Evolutionary conservation across 2,888 invertebrate species (phyloP), one percentile per base, ranked within the genome.

Genomic region (Hedychridium roseum): DNA sequence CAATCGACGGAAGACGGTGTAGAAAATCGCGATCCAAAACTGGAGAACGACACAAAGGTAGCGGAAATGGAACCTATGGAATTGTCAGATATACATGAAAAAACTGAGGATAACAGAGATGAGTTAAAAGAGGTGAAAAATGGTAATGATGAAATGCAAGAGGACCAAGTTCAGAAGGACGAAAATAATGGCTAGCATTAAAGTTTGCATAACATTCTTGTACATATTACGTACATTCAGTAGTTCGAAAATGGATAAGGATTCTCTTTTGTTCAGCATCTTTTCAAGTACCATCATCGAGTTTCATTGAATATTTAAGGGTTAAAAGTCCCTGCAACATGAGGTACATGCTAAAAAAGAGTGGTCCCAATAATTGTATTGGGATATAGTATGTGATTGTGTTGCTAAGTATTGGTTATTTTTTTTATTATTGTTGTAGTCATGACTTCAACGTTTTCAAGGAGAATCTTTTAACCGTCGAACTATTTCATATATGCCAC

Each of bases 11-110:
- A 72, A 18, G 75, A 74, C 14, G 71, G 70, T 1, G 74, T 70
- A 37, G 76, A 78, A 52, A 78, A 79, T 62, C 71, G 71, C 2
- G 78, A 78, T 64, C 76, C 76, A 2, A 76, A 74, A 66, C 74
- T 73, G 4, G 73, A 76, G 4, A 62, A 54, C 36, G 61, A 51
- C 41, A 60, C 58, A 12, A 60, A 60, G 17, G 37, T 43, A 11
- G 21, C 36, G 1, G 43, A 45, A 17, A 42, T 53, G 54, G 9
- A 23, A 9, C n/a, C n/a, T n/a, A n/a, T n/a, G n/a, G n/a, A n/a
- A n/a, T n/a, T n/a, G 3, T 36, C 18, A 20, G n/a, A 16, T n/a
- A 17, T 12, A 17, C 3, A 11, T 18, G 9, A 12, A 17, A n/a
- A 15, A 36, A 3, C 15, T 5, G 9, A 17, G 6, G 21, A 36